A percentile compares a stretch with the other conserved stretches of the same genome.
Conservation (phyloP, 1,140 invertebrate species). For the Aporrectodea caliginosa region DNA sequence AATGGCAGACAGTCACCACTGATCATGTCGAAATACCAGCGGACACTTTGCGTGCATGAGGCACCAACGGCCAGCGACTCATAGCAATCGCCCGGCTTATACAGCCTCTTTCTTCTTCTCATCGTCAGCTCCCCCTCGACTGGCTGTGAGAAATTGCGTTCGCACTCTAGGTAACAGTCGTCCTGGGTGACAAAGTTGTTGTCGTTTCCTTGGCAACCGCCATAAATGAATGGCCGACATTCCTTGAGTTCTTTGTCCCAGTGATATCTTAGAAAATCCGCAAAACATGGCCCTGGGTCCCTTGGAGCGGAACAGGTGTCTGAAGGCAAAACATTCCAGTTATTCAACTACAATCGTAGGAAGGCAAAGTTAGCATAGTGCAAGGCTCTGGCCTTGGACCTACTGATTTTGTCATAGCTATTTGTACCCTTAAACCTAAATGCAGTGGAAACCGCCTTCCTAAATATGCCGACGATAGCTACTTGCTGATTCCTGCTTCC, state of each 20-base stretch:
- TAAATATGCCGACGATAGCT: no score
- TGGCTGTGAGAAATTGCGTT: not conserved
- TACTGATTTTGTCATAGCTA: no score
- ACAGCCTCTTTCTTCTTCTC: no score
- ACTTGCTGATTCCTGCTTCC: no score
- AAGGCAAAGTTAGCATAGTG: no score
- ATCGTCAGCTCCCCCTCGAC: no score
- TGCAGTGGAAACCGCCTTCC: no score
- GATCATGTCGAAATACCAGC: slow-evolving; percentile 80
- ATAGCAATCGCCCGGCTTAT: not conserved
- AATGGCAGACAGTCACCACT: slow-evolving; percentile 89
- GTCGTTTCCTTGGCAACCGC: slow-evolving; percentile 51
- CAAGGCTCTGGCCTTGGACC: no score
- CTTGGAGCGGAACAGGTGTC: not conserved
- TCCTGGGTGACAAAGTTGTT: slow-evolving; percentile 56
- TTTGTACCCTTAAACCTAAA: no score
- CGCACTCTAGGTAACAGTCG: slow-evolving; percentile 39
- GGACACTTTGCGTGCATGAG: slow-evolving; percentile 65
- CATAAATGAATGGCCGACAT: slow-evolving; percentile 61
- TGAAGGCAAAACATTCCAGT: no score
- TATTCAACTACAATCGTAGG: no score
- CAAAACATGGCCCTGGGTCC: slow-evolving; percentile 7
- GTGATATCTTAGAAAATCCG: slow-evolving; percentile 49
- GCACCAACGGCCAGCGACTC: slow-evolving; percentile 64
- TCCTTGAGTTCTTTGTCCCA: slow-evolving; percentile 58